Evolutionary conservation across 2,888 invertebrate species (phyloP).

Genomic region (Tachina fera): DNA sequence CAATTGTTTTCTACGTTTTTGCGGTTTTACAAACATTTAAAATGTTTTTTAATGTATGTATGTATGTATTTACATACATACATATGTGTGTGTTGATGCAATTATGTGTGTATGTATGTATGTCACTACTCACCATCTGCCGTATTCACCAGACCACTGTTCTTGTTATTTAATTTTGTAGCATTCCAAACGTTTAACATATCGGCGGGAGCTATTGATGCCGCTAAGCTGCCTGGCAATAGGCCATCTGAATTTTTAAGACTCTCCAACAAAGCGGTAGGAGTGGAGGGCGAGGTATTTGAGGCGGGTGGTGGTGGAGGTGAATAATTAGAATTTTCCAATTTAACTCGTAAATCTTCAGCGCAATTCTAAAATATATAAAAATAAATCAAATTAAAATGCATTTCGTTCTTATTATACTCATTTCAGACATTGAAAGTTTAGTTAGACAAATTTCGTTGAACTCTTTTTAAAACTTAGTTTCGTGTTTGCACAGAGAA

Average conservation of each 20-base stretch:
- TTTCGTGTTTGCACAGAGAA: too few species aligned
- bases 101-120: background rate
- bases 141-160: constrained; percentile 91
- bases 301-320: constrained; percentile 86
- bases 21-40: background rate
- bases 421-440: background rate
- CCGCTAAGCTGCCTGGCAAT: constrained; percentile 81
- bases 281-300: constrained; percentile 84
- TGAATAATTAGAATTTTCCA: constrained; percentile 84
- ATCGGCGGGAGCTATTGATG: constrained; percentile 84
- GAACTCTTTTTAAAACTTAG: too few species aligned
- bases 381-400: background rate
- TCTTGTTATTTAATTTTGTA: constrained; percentile 87
- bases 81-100: background rate
- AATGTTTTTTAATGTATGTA: background rate
- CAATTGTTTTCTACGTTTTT: constrained; percentile 16
- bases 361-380: constrained; percentile 80
- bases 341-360: constrained; percentile 90
- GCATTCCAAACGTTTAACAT: constrained; percentile 86
- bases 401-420: background rate
- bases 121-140: constrained; percentile 87
- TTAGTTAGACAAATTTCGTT: too few species aligned
- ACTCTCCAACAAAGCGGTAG: constrained; percentile 83
- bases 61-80: too few species aligned
- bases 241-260: constrained; percentile 80